A percentile compares a stretch with the other conserved stretches of the same genome.
Conservation (phyloP, 2,797 vertebrate species). For the Eulemur coronatus region DNA sequence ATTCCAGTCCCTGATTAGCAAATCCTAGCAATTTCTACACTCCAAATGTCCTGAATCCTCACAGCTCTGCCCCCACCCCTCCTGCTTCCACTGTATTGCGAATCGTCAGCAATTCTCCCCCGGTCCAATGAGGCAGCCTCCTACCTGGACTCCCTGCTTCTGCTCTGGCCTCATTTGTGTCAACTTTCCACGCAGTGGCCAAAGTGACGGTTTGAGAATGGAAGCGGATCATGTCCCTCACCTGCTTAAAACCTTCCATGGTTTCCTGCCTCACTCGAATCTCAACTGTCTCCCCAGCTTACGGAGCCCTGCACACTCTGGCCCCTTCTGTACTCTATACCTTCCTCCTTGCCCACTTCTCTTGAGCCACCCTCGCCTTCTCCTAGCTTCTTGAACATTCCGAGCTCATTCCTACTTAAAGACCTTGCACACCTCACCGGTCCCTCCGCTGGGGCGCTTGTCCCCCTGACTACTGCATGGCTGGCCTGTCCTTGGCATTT, state of each 20-base stretch:
- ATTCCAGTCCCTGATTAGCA: not conserved
- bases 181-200: not conserved
- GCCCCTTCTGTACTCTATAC: rapidly evolving
- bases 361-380: not conserved
- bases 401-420: not conserved
- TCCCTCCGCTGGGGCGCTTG: too few species aligned
- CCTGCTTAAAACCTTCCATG: not conserved
- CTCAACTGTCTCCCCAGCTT: not conserved
- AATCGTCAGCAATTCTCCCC: rapidly evolving
- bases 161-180: not conserved
- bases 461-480: rapidly evolving
- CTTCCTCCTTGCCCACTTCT: not conserved
- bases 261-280: not conserved
- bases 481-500: not conserved
- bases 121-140: rapidly evolving
- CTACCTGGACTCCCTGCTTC: not conserved
- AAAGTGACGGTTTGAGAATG: not conserved
- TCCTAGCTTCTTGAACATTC: not conserved
- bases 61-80: too few species aligned
- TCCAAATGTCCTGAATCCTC: not conserved
- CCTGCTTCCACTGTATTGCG: not conserved
- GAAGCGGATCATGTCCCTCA: not conserved
- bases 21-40: not conserved
- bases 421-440: not conserved
- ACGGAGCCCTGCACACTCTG: rapidly evolving